Conservation (phyloP, 2,797 vertebrate species). For the Diplodus puntazzo region DNA sequence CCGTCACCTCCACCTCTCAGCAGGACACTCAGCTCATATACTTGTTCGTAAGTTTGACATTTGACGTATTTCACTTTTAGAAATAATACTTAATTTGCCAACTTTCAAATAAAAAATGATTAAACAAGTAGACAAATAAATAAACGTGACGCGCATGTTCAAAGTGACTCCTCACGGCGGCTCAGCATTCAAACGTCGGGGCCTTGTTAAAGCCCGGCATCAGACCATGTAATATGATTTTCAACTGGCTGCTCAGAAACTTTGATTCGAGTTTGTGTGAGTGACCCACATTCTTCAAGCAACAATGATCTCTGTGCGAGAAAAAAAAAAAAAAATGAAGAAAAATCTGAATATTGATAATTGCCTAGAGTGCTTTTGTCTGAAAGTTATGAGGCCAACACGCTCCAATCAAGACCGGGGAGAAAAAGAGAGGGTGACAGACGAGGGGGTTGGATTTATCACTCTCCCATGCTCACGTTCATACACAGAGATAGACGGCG, state of each 20-base stretch:
- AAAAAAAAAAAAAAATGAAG: conserved; percentile 36
- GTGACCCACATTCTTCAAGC: conserved; percentile 86
- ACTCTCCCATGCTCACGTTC: conserved; percentile 73
- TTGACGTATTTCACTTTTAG: too few relatives aligned
- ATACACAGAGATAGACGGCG: conserved; percentile 76
- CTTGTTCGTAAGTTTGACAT: too few relatives aligned
- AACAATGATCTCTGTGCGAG: conserved; percentile 70
- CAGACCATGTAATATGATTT: conserved; percentile 78
- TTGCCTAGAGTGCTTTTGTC: conserved; percentile 83
- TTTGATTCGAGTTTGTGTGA: conserved; percentile 79
- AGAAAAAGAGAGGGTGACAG: conserved; percentile 47
- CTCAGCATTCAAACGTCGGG: conserved; percentile 55
- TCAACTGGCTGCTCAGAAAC: conserved; percentile 66
- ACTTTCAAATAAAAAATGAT: background rate
- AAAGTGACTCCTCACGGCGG: conserved; percentile 30
- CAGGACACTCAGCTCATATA: too few relatives aligned
- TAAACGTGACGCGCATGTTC: background rate
- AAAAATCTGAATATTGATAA: conserved; percentile 84
- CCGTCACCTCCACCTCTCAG: too few relatives aligned
- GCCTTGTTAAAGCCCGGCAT: conserved; percentile 54
- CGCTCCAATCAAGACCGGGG: conserved; percentile 72
- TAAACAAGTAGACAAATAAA: conserved; percentile 1
- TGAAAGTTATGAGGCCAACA: conserved; percentile 75
- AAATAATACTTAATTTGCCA: too few relatives aligned
- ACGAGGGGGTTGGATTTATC: conserved; percentile 75